Evolutionary conservation across 2,113 vertebrate genomes (phyloP), one percentile per base, ranked within the genome.

Genomic region (Monopterus albus): DNA sequence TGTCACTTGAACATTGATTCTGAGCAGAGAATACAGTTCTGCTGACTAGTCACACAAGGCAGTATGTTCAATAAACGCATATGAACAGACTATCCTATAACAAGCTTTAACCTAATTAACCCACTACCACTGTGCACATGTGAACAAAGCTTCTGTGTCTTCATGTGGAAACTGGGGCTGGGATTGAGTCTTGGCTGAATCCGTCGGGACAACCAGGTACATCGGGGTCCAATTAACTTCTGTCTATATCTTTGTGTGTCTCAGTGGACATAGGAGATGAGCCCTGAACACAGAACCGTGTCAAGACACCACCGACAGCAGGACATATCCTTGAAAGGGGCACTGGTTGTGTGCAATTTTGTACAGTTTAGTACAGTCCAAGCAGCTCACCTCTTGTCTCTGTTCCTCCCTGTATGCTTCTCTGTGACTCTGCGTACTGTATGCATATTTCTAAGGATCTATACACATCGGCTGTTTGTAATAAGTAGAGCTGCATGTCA

Each of bases 211-310:
- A 8, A 12, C 1, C 25, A 63, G 76, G 57, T 50, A 45, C 52
- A 57, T 71, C 81, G 65, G 65, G 76, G 75, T 63, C 80, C 73
- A 82, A 85, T 85, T 81, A 88, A 82, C 84, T 76, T 83, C 68
- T 79, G 76, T 82, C 73, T 60, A 18, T 81, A 53, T 81, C 72
- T 38, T 11, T 26, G 55, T 72, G 43, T 21, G 58, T 77, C 79
- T 81, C 74, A 1, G 50, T 39, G 67, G 81, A 74, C 7, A 15
- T 11, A 1, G 35, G 7, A 36, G 69, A 78, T 28, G 74, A 84
- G 57, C 33, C 60, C 14, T 6, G 21, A 45, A 35, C 71, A 33
- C 52, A 40, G 46, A n/a, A 60, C 56, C 33, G 39, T 56, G 33
- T 55, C 76, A 60, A 68, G 20, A 77, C 65, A 42, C 12, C 25